phyloP scores from a whole-genome alignment of 2,797 vertebrate species.

The Menidia menidia region DNA sequence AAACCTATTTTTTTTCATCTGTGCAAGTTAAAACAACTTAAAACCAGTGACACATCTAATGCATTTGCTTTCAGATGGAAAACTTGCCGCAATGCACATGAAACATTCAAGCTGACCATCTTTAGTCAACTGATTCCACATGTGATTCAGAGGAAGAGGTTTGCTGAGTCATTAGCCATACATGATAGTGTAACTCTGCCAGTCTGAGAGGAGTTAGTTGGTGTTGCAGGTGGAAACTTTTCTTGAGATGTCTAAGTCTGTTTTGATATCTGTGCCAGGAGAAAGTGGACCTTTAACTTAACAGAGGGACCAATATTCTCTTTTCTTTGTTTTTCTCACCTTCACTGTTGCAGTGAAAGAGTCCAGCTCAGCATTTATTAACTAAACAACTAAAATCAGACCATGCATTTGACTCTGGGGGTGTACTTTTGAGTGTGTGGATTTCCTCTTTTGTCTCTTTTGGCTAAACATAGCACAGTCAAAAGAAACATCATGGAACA shows the following conservation, averaged over 20 bases:
- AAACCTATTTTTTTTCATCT: background rate
- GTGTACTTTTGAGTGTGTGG: background rate
- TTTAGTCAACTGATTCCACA: slow-evolving; percentile 55
- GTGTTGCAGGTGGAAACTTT: slow-evolving; percentile 56
- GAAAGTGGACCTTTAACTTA: slow-evolving; percentile 6
- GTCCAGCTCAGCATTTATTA: background rate
- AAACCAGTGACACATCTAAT: slow-evolving; percentile 52
- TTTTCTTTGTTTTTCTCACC: background rate
- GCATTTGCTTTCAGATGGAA: slow-evolving; percentile 40
- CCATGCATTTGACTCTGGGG: slow-evolving; percentile 7
- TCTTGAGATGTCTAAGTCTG: background rate
- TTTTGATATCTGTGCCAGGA: slow-evolving; percentile 1
- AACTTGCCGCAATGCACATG: slow-evolving; percentile 39
- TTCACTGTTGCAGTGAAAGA: background rate
- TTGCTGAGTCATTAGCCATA: slow-evolving; percentile 75
- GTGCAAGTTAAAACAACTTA: slow-evolving; percentile 42
- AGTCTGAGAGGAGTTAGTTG: slow-evolving; percentile 67
- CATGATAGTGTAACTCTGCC: slow-evolving; percentile 71
- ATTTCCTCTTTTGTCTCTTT: slow-evolving; percentile 31
- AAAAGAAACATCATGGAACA: slow-evolving; percentile 23
- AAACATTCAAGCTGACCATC: slow-evolving; percentile 36
- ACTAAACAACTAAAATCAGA: slow-evolving; percentile 6
- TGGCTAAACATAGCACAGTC: slow-evolving; percentile 22
- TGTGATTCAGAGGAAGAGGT: slow-evolving; percentile 54
- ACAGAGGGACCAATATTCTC: background rate